These are phyloP conservation scores for Ascidia mentula DNA, from an alignment of 23 tunicate species.

Conservation along the genomic window DNA sequence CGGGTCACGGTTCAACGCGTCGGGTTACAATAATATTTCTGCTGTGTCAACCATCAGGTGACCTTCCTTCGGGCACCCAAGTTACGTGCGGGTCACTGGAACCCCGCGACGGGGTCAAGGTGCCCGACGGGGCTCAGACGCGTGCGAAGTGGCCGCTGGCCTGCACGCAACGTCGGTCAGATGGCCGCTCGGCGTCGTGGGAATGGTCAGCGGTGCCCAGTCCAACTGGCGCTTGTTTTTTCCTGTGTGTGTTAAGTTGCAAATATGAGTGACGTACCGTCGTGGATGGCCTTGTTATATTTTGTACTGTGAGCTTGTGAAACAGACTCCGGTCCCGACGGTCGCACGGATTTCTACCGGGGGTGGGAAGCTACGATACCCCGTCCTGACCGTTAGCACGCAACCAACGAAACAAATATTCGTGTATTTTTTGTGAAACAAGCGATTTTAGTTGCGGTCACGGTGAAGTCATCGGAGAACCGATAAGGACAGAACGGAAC, in stretches of 20 bases:
- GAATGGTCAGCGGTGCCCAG: background rate
- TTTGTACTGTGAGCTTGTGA: no score
- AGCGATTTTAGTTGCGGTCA: no score
- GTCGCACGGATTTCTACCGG: no score
- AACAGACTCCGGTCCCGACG: no score
- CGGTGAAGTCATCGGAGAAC: no score
- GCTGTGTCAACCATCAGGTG: no score
- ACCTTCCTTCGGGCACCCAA: background rate
- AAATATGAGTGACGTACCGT: background rate
- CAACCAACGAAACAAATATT: no score
- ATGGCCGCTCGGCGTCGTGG: background rate
- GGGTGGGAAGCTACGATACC: no score
- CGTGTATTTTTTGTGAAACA: no score
- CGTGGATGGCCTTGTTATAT: no score
- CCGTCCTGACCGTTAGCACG: no score
- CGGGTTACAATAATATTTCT: conserved; percentile 5
- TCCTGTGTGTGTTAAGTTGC: conserved; percentile 10
- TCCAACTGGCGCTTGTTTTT: conserved; percentile 4
- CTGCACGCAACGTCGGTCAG: background rate
- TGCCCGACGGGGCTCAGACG: background rate
- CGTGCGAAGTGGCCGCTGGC: background rate
- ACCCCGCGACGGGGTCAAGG: background rate
- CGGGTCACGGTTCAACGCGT: background rate
- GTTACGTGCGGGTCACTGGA: background rate
- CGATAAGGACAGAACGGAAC: no score